A percentile compares a stretch with the other conserved stretches of the same genome.
Evolutionary conservation across 2,797 vertebrate species (phyloP).

Genomic region (Typhlichthys eigenmanni): DNA sequence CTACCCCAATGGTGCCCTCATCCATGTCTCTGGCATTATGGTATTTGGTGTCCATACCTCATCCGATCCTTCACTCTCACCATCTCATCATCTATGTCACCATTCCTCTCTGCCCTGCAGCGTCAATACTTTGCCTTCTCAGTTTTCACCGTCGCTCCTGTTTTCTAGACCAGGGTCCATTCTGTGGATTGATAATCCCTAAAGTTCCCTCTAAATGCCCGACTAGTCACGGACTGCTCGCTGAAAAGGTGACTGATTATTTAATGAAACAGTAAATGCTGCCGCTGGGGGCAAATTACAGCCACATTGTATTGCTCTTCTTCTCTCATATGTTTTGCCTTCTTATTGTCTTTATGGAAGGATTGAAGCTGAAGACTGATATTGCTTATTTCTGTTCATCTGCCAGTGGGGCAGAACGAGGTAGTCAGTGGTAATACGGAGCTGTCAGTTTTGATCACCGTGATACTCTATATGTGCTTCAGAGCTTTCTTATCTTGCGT

Average conservation of each 20-base stretch:
- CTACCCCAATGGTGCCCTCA: slow-evolving; percentile 54
- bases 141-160: slow-evolving; percentile 4
- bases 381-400: slow-evolving; percentile 55
- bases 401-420: slow-evolving; percentile 34
- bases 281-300: slow-evolving; percentile 58
- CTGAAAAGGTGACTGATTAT: slow-evolving; percentile 61
- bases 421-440: slow-evolving; percentile 63
- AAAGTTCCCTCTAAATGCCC: slow-evolving; percentile 41
- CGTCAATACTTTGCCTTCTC: slow-evolving; percentile 26
- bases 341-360: slow-evolving; percentile 62
- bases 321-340: slow-evolving; percentile 42
- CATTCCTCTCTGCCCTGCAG: slow-evolving; percentile 16
- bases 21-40: slow-evolving; percentile 34
- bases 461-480: slow-evolving; percentile 50
- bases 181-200: slow-evolving; percentile 50
- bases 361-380: slow-evolving; percentile 60
- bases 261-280: slow-evolving; percentile 65
- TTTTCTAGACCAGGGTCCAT: slow-evolving; percentile 16
- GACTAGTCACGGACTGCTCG: slow-evolving; percentile 47
- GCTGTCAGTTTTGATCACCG: slow-evolving; percentile 75
- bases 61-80: slow-evolving; percentile 35
- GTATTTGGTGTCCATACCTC: slow-evolving; percentile 43
- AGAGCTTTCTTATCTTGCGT: slow-evolving; percentile 29
- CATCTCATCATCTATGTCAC: slow-evolving; percentile 10
- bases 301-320: slow-evolving; percentile 62